Evolutionary conservation across 2,113 vertebrate genomes (phyloP).

Genomic region (Chaetura pelagica): DNA sequence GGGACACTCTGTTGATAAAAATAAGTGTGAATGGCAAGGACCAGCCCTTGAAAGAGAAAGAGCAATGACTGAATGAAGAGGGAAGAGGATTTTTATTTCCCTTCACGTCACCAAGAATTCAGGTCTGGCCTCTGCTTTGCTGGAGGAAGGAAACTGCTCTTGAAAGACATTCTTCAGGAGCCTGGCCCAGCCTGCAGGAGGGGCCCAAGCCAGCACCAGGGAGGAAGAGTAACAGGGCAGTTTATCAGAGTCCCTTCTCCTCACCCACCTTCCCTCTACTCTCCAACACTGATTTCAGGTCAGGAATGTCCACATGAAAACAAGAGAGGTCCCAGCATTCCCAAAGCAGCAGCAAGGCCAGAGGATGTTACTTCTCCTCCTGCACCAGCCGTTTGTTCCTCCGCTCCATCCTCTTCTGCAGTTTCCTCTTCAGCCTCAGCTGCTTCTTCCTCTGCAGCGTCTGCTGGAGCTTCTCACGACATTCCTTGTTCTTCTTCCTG

Average conservation of each 20-base stretch:
- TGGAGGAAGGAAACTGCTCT: neutral
- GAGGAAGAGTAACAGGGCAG: accelerated
- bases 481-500: conserved; percentile 79
- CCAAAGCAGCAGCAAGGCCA: neutral
- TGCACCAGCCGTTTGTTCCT: neutral
- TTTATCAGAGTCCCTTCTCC: neutral
- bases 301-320: neutral
- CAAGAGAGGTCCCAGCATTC: accelerated
- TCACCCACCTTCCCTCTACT: neutral
- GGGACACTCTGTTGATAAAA: neutral
- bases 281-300: neutral
- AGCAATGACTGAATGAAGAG: neutral
- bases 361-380: neutral
- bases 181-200: neutral
- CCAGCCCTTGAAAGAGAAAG: neutral
- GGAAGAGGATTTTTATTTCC: neutral
- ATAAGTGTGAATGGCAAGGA: neutral
- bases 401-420: conserved; percentile 51
- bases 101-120: neutral
- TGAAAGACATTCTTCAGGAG: neutral
- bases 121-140: neutral
- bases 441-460: conserved; percentile 66
- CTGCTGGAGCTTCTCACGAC: conserved; percentile 80
- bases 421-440: conserved; percentile 58
- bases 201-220: neutral